phyloP scores from a whole-genome alignment of 1,140 invertebrate genomes.

The Cotesia glomerata region DNA sequence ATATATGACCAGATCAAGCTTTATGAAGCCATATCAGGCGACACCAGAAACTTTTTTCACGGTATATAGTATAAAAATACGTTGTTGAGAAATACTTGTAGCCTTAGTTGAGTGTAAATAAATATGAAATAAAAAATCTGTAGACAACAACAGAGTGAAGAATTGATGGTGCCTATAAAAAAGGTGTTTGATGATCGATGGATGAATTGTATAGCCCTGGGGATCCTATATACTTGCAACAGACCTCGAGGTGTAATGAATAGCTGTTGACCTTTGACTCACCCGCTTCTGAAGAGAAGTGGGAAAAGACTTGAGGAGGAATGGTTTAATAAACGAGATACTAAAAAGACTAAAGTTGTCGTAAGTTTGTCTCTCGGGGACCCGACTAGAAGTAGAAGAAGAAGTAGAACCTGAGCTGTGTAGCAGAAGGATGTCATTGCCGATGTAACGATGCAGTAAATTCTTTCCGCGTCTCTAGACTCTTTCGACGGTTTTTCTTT shows the following conservation, averaged over 20 bases:
- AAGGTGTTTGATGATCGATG: not conserved
- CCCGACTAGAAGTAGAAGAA: not conserved
- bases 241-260: not conserved
- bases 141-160: too few relatives aligned
- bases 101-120: too few relatives aligned
- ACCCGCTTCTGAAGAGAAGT: not conserved
- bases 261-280: conserved; percentile 9
- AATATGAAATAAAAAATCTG: too few relatives aligned
- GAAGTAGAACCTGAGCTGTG: too few relatives aligned
- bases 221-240: not conserved
- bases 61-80: too few relatives aligned
- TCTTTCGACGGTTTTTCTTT: conserved; percentile 4
- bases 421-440: not conserved
- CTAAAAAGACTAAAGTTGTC: conserved; percentile 10
- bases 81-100: too few relatives aligned
- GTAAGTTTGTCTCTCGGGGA: conserved; percentile 5
- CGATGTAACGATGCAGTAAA: conserved; percentile 17
- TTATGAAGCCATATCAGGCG: too few relatives aligned
- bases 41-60: too few relatives aligned
- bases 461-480: conserved; percentile 2
- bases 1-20: too few relatives aligned
- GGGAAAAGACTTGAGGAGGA: not conserved
- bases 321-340: conserved; percentile 15
- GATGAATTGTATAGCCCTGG: not conserved
- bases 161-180: too few relatives aligned